Conservation (phyloP, 2,888 invertebrate species). For the Volucella inflata region DNA sequence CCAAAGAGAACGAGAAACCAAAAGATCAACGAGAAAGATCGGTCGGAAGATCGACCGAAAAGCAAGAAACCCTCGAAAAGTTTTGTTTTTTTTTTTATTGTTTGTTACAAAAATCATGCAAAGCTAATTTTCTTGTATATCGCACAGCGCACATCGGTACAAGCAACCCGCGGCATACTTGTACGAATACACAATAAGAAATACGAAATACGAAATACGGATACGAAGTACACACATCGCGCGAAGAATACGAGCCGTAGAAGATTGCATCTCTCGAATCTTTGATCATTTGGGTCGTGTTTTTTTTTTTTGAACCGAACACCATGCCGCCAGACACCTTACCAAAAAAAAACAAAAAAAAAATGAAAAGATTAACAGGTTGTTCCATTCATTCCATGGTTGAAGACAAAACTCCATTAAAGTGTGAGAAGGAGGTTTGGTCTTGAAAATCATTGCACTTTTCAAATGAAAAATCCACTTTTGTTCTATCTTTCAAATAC, state of each 20-base stretch:
- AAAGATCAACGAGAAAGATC: conserved; percentile 9
- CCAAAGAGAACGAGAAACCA: neutral
- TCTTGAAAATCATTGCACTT: conserved; percentile 62
- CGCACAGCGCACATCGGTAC: conserved; percentile 30
- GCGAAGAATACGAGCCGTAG: conserved; percentile 11
- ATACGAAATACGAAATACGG: too few species aligned
- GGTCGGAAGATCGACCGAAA: neutral
- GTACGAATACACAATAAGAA: too few species aligned
- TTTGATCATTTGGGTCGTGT: conserved; percentile 55
- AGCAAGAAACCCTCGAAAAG: conserved; percentile 19
- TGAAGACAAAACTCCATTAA: conserved; percentile 50
- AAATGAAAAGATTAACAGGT: conserved; percentile 53
- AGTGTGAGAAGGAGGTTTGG: conserved; percentile 26
- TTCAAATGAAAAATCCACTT: conserved; percentile 23
- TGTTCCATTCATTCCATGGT: conserved; percentile 25
- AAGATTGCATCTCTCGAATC: conserved; percentile 70
- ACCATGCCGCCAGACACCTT: conserved; percentile 8
- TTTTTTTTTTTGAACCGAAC: conserved; percentile 5
- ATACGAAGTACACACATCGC: conserved; percentile 53
- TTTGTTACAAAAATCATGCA: conserved; percentile 50
- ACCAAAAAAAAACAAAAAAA: conserved; percentile 18
- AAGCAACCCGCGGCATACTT: conserved; percentile 29
- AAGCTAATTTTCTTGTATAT: conserved; percentile 60
- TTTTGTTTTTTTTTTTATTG: too few species aligned
- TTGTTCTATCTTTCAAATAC: conserved; percentile 22